These are phyloP conservation scores for Osmoderma eremita DNA, from an alignment of 2,888 invertebrate species.

Conservation along the genomic window DNA sequence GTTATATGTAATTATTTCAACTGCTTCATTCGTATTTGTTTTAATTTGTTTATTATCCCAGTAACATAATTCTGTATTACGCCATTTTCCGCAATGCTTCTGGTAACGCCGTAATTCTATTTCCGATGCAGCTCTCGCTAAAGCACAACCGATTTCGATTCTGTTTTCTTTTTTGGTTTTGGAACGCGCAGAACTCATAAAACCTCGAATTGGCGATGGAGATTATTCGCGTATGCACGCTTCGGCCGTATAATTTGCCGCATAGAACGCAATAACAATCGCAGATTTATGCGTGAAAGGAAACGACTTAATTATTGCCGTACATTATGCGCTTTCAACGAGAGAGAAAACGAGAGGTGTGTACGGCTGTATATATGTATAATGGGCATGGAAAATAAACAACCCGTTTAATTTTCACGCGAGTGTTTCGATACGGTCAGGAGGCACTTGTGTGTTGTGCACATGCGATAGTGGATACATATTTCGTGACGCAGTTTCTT, in stretches of 20 bases:
- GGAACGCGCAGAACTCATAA: conserved; percentile 24
- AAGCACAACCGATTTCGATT: neutral
- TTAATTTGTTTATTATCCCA: too few species aligned
- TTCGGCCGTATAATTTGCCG: conserved; percentile 19
- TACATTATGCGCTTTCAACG: conserved; percentile 20
- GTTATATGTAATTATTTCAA: too few species aligned
- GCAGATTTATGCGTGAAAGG: conserved; percentile 36
- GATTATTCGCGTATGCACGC: conserved; percentile 18
- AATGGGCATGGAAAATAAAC: conserved; percentile 3
- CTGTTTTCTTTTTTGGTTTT: conserved; percentile 11
- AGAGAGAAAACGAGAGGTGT: conserved; percentile 1
- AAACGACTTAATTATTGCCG: conserved; percentile 39
- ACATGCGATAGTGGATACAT: conserved; percentile 10
- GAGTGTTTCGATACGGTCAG: conserved; percentile 15
- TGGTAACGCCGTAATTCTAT: conserved; percentile 1
- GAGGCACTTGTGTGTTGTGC: conserved; percentile 7
- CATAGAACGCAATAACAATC: conserved; percentile 29
- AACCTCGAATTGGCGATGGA: conserved; percentile 21
- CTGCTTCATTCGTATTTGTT: too few species aligned
- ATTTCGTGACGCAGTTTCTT: conserved; percentile 22
- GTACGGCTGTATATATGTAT: neutral
- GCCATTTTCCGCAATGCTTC: neutral
- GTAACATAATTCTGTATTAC: neutral
- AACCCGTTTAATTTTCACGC: conserved; percentile 37
- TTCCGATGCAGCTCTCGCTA: neutral